Base-by-base conservation (phyloP, 2,113 vertebrate species). In the Aythya baeri region DNA sequence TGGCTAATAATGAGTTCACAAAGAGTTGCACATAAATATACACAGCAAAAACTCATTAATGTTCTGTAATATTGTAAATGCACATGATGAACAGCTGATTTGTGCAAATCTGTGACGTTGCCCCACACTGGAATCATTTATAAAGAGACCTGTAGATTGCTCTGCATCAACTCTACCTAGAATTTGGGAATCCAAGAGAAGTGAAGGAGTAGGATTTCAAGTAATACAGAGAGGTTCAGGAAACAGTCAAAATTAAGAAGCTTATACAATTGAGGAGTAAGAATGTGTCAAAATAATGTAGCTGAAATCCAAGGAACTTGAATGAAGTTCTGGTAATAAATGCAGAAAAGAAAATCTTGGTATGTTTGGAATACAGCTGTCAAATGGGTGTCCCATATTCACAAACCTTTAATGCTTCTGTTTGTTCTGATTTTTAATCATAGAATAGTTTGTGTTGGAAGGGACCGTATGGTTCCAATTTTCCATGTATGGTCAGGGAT, bases 1-100 rank as follows among this genome's bases (percentile, higher is more conserved):
- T 81, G 68, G 27, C 49, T 70, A 14, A 31, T 67, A 83, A 73
- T 75, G 57, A 83, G 34, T 34, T 34, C 34, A 34, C 94, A 84
- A 93, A 92, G 88, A 50, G n/a, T 46, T 92, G 74, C 49, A 62
- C 78, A 72, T 65, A 84, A 96, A 84, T 70, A 83, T 23, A 66
- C 57, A n/a, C 34, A 41, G 43, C 38, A 84, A 70, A 66, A 93
- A 44, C 83, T 93, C 90, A 91, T 90, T 86, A 86, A 78, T 86
- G 91, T 85, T 79, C 71, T 89, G 59, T 94, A 15, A 91, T 93
- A 83, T 91, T 83, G 46, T 59, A 86, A 94, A 95, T 88, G 49
- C 92, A 65, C 76, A 31, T 38, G 83, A 81, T 75, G 62, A 83
- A 46, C 62, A 44, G 62, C 49, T 57, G 49, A 81, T 70, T 79